Conservation (phyloP, 1,140 invertebrate species). For the Megalopta genalis region DNA sequence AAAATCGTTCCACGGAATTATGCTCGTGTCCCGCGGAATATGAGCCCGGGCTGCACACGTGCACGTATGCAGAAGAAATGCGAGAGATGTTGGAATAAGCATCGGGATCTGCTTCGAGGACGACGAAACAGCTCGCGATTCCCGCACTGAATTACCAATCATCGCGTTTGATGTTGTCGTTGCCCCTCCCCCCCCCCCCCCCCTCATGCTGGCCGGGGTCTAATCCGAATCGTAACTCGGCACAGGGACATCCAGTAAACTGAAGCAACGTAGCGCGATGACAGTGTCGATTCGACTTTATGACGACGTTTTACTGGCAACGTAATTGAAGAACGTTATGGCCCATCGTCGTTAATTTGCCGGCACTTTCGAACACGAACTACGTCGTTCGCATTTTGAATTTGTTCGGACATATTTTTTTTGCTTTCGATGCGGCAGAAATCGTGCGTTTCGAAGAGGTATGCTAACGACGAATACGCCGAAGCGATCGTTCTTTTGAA, state of each 20-base stretch:
- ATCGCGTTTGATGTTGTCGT: background rate
- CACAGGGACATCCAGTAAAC: background rate
- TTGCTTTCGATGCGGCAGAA: constrained; percentile 1
- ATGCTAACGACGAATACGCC: too few relatives aligned
- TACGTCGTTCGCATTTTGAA: constrained; percentile 27
- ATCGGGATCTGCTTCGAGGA: background rate
- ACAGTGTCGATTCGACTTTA: constrained; percentile 31
- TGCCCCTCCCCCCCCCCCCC: background rate
- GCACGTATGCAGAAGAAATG: too few relatives aligned
- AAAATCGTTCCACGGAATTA: background rate
- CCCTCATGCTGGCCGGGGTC: too few relatives aligned
- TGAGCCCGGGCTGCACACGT: too few relatives aligned
- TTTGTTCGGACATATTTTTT: background rate
- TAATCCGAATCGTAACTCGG: background rate
- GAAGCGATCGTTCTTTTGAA: too few relatives aligned
- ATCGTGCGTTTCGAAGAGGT: too few relatives aligned
- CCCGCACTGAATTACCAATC: background rate
- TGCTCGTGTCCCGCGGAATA: background rate
- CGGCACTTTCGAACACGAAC: background rate
- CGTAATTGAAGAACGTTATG: constrained; percentile 36
- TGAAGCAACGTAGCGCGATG: background rate
- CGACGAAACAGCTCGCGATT: background rate
- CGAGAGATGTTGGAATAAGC: background rate
- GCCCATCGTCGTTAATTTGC: constrained; percentile 23
- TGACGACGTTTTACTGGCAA: background rate